phyloP scores from a whole-genome alignment of 2,797 vertebrate genomes.

The Rousettus madagascariensis region DNA sequence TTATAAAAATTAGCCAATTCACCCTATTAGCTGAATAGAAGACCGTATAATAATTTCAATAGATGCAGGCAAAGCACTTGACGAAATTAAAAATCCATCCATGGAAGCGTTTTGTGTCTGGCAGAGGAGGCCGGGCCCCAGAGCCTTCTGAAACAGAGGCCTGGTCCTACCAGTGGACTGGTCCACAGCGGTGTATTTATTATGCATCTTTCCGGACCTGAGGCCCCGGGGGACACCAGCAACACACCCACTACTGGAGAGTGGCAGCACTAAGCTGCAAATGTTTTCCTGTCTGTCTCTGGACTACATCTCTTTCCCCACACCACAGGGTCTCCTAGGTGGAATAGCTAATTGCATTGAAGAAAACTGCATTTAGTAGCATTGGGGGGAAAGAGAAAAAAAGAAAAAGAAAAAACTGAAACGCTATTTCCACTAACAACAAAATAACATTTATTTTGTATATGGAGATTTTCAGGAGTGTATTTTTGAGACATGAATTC shows the following conservation, averaged over 20 bases:
- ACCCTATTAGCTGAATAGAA: not conserved
- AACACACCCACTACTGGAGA: not conserved
- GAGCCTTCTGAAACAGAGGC: not conserved
- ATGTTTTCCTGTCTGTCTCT: not conserved
- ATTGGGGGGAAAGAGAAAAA: not conserved
- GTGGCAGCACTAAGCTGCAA: not conserved
- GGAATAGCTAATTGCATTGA: not conserved
- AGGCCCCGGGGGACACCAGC: not conserved
- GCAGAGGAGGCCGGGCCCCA: not conserved
- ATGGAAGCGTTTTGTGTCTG: not conserved
- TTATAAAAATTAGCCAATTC: not conserved
- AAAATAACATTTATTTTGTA: not conserved
- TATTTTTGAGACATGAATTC: constrained; percentile 5
- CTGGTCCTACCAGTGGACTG: not conserved
- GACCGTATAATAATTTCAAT: not conserved
- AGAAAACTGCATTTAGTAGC: not conserved
- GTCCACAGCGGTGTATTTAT: not conserved
- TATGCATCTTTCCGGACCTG: not conserved
- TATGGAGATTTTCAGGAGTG: not conserved
- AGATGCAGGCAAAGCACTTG: not conserved
- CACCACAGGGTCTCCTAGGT: not conserved
- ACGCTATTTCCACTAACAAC: not conserved
- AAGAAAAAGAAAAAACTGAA: not conserved
- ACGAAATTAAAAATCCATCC: not conserved
- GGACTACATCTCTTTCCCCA: not conserved